Base-by-base conservation (phyloP, 2,797 vertebrate species). In the Acomys russatus region DNA sequence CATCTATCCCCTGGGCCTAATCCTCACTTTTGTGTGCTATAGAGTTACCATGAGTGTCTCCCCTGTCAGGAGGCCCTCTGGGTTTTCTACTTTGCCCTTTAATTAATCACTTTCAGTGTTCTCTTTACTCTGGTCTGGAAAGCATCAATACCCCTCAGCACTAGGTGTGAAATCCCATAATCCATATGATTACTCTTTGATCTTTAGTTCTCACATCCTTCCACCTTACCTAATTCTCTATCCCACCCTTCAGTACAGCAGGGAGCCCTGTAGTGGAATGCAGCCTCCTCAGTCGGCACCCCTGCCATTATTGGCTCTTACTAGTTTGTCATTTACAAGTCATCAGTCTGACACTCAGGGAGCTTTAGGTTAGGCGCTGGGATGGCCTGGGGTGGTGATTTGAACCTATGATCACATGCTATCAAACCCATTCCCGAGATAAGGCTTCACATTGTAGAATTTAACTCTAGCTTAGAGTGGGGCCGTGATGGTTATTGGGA, bases 401-500 rank as follows among this genome's bases (percentile, higher is more conserved):
- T 59, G 90, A 80, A 18, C n/a, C 25, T 4, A 35, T 18, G 66
- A 70, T 61, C 11, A 7, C 15, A 15, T 12, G 20, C 23, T 23
- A 30, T 30, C 14, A 35, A 84, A 51, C 23, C 3, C 33, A 3
- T 12, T 35, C 30, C 54, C 0, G 33, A 90, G 30, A 28, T 4
- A 74, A 68, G 73, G 38, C 63, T 89, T 82, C 77, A 35, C 6
- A 25, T 23, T n/a, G 30, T 44, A 66, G 79, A 44, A 30, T 87
- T 77, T 71, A 30, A 76, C 30, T 56, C 59, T 22, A 38, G 44
- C 49, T 59, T 51, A 44, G 79, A 51, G 64, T 7, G 63, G 59
- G 0, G 56, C 23, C 38, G 5, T 30, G 6, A 1, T 9, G 4
- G 15, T 44, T 82, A 20, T 0, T 25, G 73, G 14, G 38, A 76